Evolutionary conservation across 2,113 vertebrate species (phyloP).

Genomic region (Copsychus sechellarum): DNA sequence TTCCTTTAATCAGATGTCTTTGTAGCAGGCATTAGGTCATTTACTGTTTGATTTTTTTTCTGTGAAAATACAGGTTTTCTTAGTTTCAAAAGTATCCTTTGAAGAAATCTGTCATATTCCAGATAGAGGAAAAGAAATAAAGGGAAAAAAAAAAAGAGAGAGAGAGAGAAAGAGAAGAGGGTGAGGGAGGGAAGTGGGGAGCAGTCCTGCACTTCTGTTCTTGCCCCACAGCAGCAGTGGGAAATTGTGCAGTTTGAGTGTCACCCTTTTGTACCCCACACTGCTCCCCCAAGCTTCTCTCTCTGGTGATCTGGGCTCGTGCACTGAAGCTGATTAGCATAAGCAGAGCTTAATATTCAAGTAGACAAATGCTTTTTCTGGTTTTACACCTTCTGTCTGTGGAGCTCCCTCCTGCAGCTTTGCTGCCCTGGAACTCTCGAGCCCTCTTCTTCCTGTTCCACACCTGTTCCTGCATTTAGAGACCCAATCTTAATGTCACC

Average conservation of each 20-base stretch:
- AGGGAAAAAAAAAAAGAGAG: background rate
- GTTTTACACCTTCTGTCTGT: background rate
- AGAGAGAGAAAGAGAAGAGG: background rate
- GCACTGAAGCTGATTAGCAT: background rate
- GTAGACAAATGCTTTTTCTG: background rate
- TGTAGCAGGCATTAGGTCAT: slow-evolving; percentile 55
- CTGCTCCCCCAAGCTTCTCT: background rate
- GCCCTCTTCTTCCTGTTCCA: background rate
- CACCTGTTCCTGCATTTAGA: background rate
- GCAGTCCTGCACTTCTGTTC: background rate
- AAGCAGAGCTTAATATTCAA: background rate
- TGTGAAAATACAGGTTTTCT: slow-evolving; percentile 39
- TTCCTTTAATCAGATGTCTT: slow-evolving; percentile 51
- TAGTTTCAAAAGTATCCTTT: slow-evolving; percentile 26
- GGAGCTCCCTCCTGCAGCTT: fast-evolving
- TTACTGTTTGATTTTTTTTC: slow-evolving; percentile 44
- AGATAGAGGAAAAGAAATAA: background rate
- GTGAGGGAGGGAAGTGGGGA: background rate
- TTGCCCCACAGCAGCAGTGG: fast-evolving
- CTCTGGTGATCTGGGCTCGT: background rate
- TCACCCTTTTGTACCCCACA: background rate
- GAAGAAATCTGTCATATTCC: background rate
- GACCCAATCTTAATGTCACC: background rate
- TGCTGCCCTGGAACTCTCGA: background rate
- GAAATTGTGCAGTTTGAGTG: background rate